phyloP scores from a whole-genome alignment of 2,888 invertebrate species.

The Drosophila infuscata region DNA sequence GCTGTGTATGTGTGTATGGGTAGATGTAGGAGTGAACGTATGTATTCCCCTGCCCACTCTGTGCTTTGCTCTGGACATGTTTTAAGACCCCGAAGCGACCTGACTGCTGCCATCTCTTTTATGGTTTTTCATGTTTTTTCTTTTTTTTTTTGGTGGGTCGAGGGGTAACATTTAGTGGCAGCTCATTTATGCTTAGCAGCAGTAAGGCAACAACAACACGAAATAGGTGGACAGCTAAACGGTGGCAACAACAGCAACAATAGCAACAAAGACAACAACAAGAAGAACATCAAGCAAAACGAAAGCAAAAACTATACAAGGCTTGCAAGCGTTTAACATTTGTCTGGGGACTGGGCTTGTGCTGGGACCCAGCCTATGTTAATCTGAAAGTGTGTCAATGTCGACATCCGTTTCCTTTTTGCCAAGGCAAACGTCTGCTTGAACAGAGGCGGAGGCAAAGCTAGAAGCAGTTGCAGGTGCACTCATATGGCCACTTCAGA shows the following conservation, averaged over 20 bases:
- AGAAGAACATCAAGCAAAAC: conserved; percentile 49
- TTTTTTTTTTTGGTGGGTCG: conserved; percentile 15
- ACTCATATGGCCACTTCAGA: conserved; percentile 73
- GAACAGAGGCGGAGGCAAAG: conserved; percentile 17
- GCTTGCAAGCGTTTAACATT: conserved; percentile 48
- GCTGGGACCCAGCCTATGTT: conserved; percentile 45
- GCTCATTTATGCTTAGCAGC: conserved; percentile 58
- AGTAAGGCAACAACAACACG: conserved; percentile 59
- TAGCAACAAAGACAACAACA: conserved; percentile 41
- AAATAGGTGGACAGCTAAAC: conserved; percentile 74
- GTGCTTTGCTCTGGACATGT: neutral
- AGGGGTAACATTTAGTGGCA: conserved; percentile 67
- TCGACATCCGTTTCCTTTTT: conserved; percentile 76
- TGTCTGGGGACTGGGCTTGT: conserved; percentile 25
- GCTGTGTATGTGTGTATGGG: conserved; percentile 21
- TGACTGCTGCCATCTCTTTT: conserved; percentile 32
- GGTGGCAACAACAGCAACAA: conserved; percentile 40
- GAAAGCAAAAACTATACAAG: conserved; percentile 34
- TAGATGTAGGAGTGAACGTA: neutral
- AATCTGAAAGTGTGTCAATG: conserved; percentile 81
- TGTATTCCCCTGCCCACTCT: conserved; percentile 1
- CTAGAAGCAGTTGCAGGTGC: conserved; percentile 22
- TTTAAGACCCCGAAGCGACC: conserved; percentile 18
- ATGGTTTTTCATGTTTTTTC: conserved; percentile 8
- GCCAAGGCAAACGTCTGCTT: conserved; percentile 44